phyloP scores from a whole-genome alignment of 1,140 invertebrate genomes.

The Condylostylus longicornis region DNA sequence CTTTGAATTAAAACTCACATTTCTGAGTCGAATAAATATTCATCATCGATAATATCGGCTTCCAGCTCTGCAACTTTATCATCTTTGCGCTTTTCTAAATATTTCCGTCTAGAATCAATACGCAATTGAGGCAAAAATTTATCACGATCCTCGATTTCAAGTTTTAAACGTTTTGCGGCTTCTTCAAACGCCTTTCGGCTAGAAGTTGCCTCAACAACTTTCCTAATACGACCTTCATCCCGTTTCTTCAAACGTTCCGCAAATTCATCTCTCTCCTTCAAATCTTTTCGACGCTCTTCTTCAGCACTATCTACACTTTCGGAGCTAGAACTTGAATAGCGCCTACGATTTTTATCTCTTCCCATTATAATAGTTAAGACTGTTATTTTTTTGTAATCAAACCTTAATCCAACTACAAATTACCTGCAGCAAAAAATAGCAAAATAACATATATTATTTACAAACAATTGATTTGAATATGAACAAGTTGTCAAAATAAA shows the following conservation, averaged over 20 bases:
- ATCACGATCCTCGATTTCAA: constrained; percentile 71
- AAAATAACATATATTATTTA: too few relatives aligned
- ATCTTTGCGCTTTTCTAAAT: constrained; percentile 88
- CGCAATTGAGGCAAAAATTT: constrained; percentile 77
- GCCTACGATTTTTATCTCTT: constrained; percentile 10
- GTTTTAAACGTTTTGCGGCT: constrained; percentile 78
- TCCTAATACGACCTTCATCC: constrained; percentile 79
- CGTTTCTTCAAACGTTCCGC: constrained; percentile 71
- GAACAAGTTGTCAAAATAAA: too few relatives aligned
- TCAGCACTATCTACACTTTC: constrained; percentile 45
- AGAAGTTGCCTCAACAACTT: constrained; percentile 51
- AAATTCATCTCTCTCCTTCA: constrained; percentile 90
- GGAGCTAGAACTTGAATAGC: constrained; percentile 28
- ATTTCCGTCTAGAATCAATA: constrained; percentile 81
- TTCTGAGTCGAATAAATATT: constrained; percentile 82
- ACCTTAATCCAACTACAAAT: too few relatives aligned
- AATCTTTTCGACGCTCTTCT: constrained; percentile 56
- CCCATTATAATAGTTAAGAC: too few relatives aligned
- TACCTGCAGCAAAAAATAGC: too few relatives aligned
- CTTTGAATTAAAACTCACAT: constrained; percentile 41
- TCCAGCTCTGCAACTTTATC: constrained; percentile 95
- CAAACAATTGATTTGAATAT: too few relatives aligned
- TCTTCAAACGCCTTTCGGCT: constrained; percentile 75
- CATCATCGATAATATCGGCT: constrained; percentile 89
- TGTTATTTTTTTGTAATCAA: too few relatives aligned